These are phyloP conservation scores for Drosophila nebulosa DNA, from an alignment of 1,140 invertebrate genomes.

Conservation along the genomic window DNA sequence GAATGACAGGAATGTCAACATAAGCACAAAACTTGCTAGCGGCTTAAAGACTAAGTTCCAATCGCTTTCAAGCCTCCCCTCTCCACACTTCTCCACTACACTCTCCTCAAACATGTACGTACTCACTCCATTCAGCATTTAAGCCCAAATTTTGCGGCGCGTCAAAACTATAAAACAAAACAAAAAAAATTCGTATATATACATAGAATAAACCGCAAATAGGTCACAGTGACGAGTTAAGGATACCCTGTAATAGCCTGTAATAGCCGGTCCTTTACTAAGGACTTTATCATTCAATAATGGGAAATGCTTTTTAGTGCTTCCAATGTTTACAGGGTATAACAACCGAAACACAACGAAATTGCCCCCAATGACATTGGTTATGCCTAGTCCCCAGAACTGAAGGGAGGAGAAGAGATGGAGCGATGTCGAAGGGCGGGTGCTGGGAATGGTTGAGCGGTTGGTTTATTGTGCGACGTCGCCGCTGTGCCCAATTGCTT, in stretches of 20 bases:
- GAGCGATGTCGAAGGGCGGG: neutral
- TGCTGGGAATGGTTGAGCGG: neutral
- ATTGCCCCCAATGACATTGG: constrained; percentile 72
- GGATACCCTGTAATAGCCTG: neutral
- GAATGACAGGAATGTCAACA: constrained; percentile 22
- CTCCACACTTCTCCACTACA: neutral
- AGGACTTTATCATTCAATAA: too few relatives aligned
- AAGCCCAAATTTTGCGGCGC: constrained; percentile 21
- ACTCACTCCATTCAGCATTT: neutral
- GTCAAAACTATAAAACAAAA: constrained; percentile 29
- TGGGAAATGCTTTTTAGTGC: too few relatives aligned
- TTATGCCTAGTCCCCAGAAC: constrained; percentile 1
- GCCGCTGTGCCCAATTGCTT: constrained; percentile 56
- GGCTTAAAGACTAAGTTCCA: constrained; percentile 35
- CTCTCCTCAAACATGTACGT: neutral
- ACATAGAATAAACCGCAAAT: neutral
- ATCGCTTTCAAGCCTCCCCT: neutral
- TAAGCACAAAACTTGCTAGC: constrained; percentile 24
- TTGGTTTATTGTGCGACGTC: constrained; percentile 55
- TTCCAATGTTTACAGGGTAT: neutral
- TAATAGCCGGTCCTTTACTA: too few relatives aligned
- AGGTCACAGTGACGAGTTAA: neutral
- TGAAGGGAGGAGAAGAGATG: neutral
- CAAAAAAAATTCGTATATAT: too few relatives aligned
- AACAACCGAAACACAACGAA: constrained; percentile 25